Evolutionary conservation across 2,797 vertebrate species (phyloP), one percentile per base, ranked within the genome.

Genomic region (Coracias cyanogaster): DNA sequence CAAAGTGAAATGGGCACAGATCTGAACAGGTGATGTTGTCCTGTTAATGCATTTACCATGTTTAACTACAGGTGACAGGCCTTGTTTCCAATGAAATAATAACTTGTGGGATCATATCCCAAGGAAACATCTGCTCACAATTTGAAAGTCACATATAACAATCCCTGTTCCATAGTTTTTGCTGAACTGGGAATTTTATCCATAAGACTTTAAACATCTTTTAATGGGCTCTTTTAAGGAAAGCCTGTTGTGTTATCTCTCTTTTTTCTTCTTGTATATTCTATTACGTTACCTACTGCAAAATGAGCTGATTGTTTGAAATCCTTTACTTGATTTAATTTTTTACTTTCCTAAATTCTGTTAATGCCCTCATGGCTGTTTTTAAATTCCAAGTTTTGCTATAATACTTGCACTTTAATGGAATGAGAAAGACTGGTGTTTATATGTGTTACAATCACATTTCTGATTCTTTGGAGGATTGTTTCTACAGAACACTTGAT

Each of bases 21-120:
- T 52, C 19, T 55, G 58, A 92, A 70, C 39, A 33, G 18, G 18
- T 16, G 43, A 49, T 17, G 39, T 28, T 16, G 60, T 74, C 83
- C 82, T 92, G 37, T 57, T 90, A 55, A 93, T 74, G 76, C 58
- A 58, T 81, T 93, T 93, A 48, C 72, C 89, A 24, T 71, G 52
- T 92, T 82, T 86, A 89, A 82, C 45, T 90, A 84, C 60, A 82
- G 31, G 45, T 86, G 29, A 95, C 48, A 79, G 28, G 33, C 33
- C 72, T 81, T 28, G 57, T 71, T 92, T 81, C 76, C 54, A 90
- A 60, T 65, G 25, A 94, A 92, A 94, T 82, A 81, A 69, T 18
- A 79, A 71, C 33, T 43, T 61, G 66, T 43, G 49, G 60, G 78
- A 93, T 15, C 14, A 37, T 9, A 89, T 76, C 16, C 33, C 48